phyloP scores from a whole-genome alignment of 1,140 invertebrate genomes.

The Drosophila navojoa region DNA sequence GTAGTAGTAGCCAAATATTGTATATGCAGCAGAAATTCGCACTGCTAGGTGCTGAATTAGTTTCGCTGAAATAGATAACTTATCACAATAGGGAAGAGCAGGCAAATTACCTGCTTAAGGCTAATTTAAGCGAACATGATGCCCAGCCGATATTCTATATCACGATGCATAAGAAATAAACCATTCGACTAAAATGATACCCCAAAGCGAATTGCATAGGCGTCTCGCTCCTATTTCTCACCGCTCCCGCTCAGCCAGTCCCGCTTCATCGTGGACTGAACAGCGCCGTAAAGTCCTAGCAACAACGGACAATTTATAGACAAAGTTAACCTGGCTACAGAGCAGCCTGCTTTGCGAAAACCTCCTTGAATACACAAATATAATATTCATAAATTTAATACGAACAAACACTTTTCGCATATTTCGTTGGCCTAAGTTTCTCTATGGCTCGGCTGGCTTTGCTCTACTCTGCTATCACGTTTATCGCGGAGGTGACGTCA shows the following conservation, averaged over 20 bases:
- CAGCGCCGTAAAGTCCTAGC: slow-evolving; percentile 51
- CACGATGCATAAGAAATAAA: slow-evolving; percentile 59
- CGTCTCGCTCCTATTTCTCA: slow-evolving; percentile 42
- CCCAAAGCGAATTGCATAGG: slow-evolving; percentile 64
- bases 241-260: slow-evolving; percentile 4
- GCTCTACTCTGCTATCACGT: slow-evolving; percentile 30
- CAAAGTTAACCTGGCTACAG: slow-evolving; percentile 37
- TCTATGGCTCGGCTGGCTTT: slow-evolving; percentile 15
- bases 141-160: slow-evolving; percentile 63
- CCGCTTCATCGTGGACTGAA: slow-evolving; percentile 19
- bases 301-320: slow-evolving; percentile 31
- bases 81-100: too few species aligned
- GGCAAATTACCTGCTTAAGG: neutral
- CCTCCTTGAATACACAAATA: slow-evolving; percentile 56
- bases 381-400: slow-evolving; percentile 82
- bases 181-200: slow-evolving; percentile 64
- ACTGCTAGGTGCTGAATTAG: too few species aligned
- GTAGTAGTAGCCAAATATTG: too few species aligned
- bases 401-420: slow-evolving; percentile 76
- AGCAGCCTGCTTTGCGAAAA: slow-evolving; percentile 33
- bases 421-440: slow-evolving; percentile 63
- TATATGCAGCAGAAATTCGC: too few species aligned
- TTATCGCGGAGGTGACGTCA: slow-evolving; percentile 71
- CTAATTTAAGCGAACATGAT: neutral
- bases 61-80: too few species aligned